phyloP scores from a whole-genome alignment of 1,140 invertebrate genomes.

The Wiebesia pumilae region DNA sequence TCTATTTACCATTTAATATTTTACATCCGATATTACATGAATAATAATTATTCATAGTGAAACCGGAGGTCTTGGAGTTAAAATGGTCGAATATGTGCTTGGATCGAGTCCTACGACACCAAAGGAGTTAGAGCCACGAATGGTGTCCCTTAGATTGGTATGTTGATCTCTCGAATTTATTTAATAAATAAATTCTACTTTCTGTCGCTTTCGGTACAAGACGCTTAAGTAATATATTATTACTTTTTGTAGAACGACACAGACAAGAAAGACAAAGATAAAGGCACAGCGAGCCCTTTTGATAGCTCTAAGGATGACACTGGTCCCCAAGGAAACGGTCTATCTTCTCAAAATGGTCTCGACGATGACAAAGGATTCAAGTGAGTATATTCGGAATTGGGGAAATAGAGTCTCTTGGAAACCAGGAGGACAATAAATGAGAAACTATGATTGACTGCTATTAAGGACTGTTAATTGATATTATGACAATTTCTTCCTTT shows the following conservation, averaged over 20 bases:
- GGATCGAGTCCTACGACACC: conserved; percentile 90
- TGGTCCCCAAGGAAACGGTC: conserved; percentile 88
- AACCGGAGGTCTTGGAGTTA: conserved; percentile 91
- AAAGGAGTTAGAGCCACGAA: conserved; percentile 81
- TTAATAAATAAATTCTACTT: neutral
- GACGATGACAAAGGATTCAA: conserved; percentile 95
- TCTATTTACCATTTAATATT: too few relatives aligned
- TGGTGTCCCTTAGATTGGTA: conserved; percentile 83
- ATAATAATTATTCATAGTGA: conserved; percentile 68
- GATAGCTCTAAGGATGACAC: conserved; percentile 78
- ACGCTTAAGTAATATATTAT: conserved; percentile 54
- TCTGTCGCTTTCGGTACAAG: neutral
- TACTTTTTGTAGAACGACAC: conserved; percentile 67
- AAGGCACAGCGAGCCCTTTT: conserved; percentile 73
- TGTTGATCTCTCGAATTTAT: conserved; percentile 51
- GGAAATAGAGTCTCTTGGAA: neutral
- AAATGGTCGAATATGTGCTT: conserved; percentile 99
- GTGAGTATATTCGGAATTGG: conserved; percentile 79
- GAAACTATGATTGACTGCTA: neutral
- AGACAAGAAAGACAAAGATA: conserved; percentile 75
- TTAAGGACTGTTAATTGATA: neutral
- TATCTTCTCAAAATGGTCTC: conserved; percentile 80
- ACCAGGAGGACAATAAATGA: neutral
- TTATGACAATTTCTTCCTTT: conserved; percentile 26
- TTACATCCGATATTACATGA: neutral